Evolutionary conservation across 2,888 invertebrate species (phyloP), one percentile per base, ranked within the genome.

Genomic region (Agrypnus murinus): DNA sequence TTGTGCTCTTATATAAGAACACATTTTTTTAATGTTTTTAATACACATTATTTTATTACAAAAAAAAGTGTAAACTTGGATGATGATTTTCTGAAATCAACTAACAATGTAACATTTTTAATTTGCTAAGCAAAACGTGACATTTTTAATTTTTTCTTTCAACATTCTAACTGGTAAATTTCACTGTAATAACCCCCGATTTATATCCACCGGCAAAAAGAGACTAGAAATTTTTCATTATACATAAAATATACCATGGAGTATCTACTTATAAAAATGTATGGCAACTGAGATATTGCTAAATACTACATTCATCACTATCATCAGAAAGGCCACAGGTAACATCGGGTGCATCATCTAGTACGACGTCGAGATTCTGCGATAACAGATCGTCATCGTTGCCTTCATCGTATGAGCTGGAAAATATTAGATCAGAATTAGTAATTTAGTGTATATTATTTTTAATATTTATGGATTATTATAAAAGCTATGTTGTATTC

Each of bases 351-450:
- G 78, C 76, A 5, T n/a, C n/a, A 69, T 84, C 88, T 73, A 90
- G 86, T 75, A 90, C 88, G 71, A 89, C 89, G 81, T 92, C 91
- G 79, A 92, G 81, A 82, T 92, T 92, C 75, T 91, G 91, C 71
- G 92, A 91, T 73, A 92, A 87, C 75, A 89, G 88, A 82, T 92
- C 92, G 72, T 92, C 92, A 31, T 80, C 80, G 77, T 89, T 90
- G 46, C 89, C 90, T 84, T 91, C 90, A 90, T 91, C 91, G 89
- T 90, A 90, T 83, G 90, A 90, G 90, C 90, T 91, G 88, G n/a
- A 48, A 85, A 89, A 58, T 6, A 55, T 55, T 53, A 15, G 7
- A n/a, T 40, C 12, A 12, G 7, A 4, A 40, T 3, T 4, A 10
- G 2, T 6, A 40, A n/a, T 40, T 4, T 40, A 7, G 3, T 12